Percentiles rank a stretch among this genome's conserved stretches.
Conservation (phyloP, 1,140 invertebrate species). For the Drosophila melanogaster region Release_6_plus_ISO1_MT NT_033777.3:16043501-16044000, state of each 20-base stretch:
- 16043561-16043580: conserved; percentile 23
- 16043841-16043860: no score
- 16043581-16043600: conserved; percentile 13
- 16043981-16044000: conserved; percentile 77
- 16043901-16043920: no score
- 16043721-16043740: conserved; percentile 76
- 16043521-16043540: conserved; percentile 55
- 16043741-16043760: conserved; percentile 75
- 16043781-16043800: no score
- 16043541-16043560: conserved; percentile 3
- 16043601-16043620: conserved; percentile 46
- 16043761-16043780: no score
- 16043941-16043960: not conserved
- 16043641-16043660: conserved; percentile 42
- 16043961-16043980: conserved; percentile 79
- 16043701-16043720: conserved; percentile 78
- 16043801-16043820: no score
- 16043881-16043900: no score
- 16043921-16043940: not conserved
- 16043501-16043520: conserved; percentile 54
- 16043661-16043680: conserved; percentile 21
- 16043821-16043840: no score
- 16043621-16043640: conserved; percentile 46
- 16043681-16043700: conserved; percentile 22
- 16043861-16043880: no score